phyloP scores from a whole-genome alignment of 2,113 vertebrate genomes.

The Haemorhous mexicanus region DNA sequence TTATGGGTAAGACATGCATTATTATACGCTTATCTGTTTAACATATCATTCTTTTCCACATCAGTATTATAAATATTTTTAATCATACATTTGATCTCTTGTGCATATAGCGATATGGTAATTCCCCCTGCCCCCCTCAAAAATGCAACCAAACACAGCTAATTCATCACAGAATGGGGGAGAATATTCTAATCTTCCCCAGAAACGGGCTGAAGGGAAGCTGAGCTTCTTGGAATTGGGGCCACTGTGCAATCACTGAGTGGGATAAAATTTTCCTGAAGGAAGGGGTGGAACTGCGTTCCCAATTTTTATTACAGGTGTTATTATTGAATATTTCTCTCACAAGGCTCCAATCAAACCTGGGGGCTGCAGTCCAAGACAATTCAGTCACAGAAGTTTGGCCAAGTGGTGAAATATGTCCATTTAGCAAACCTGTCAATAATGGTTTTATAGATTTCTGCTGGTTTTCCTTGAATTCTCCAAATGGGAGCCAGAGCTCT shows the following conservation, averaged over 20 bases:
- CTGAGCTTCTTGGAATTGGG: constrained; percentile 7
- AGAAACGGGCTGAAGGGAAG: constrained; percentile 43
- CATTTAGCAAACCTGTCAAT: not conserved
- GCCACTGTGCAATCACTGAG: not conserved
- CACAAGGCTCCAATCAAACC: not conserved
- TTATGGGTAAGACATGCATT: constrained; percentile 79
- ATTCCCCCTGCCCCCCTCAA: constrained; percentile 60
- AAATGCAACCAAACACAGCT: constrained; percentile 50
- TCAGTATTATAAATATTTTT: constrained; percentile 78
- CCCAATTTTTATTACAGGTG: not conserved
- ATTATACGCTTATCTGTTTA: constrained; percentile 77
- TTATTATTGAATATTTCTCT: not conserved
- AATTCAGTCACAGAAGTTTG: not conserved
- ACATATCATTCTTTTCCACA: constrained; percentile 77
- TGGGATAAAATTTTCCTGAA: constrained; percentile 36
- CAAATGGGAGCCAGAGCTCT: not conserved
- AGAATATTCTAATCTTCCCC: constrained; percentile 53
- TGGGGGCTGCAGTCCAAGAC: not conserved
- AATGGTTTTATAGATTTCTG: not conserved
- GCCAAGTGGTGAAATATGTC: not conserved
- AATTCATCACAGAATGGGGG: constrained; percentile 66
- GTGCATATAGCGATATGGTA: constrained; percentile 59
- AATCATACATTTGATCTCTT: constrained; percentile 74
- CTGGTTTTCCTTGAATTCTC: not conserved
- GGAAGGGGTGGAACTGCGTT: not conserved